Evolutionary conservation across 2,888 invertebrate species (phyloP), one percentile per base, ranked within the genome.

Genomic region (Anthophora plumipes): DNA sequence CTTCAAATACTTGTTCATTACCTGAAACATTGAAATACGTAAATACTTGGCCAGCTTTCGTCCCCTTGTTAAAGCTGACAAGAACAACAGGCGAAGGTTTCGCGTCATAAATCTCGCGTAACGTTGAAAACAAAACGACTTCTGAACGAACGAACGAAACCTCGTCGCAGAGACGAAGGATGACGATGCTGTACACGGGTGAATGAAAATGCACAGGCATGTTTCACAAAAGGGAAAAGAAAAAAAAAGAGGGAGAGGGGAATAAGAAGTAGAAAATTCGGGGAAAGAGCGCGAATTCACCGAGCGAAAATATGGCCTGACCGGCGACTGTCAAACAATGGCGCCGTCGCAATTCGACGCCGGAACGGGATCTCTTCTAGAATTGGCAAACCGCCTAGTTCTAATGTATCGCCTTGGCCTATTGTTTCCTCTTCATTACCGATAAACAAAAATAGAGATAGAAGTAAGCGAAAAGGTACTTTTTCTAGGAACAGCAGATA

Each of bases 391-490:
- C 60, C 59, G 74, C 81, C 80, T 81, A 20, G 12, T 59, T 61
- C 46, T 81, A 80, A 74, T 80, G 75, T 60, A 81, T 81, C 61
- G 39, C 50, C 80, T 66, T 61, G 66, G 9, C 12, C 74, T 61
- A 81, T 81, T 81, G 81, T 81, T 74, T 41, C 66, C 69, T 22
- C 63, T n/a, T 79, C 80, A 60, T 80, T 80, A 69, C 8, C 46
- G 22, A 50, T 80, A 81, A 80, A 70, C 81, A 74, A 55, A 67
- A 73, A 54, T 48, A 60, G 14, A 9, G 59, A n/a, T 5, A 14
- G 8, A 3, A n/a, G 2, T 12, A 46, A 25, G n/a, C 48, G 31
- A 17, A n/a, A 9, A 43, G 31, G 31, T 31, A 31, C 31, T 12
- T 14, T 22, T 22, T 25, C 31, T 22, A 22, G 17, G 39, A 48